Percentiles rank a stretch among this genome's conserved stretches.
Conservation (phyloP, 2,888 invertebrate genomes). For the Leistus spinibarbis region DNA sequence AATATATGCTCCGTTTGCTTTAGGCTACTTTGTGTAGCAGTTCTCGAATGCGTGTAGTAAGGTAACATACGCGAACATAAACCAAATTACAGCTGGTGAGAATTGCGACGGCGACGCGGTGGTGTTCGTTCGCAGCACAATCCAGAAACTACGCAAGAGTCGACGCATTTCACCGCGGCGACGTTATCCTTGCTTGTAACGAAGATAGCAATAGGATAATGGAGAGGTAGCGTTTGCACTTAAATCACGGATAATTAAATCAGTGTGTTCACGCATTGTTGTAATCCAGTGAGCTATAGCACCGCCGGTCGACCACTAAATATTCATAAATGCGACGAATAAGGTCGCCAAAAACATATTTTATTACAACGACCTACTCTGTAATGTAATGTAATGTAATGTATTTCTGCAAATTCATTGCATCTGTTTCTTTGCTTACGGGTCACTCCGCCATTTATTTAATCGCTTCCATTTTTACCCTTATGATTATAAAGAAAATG, state of each 20-base stretch:
- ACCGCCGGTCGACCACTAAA: constrained; percentile 13
- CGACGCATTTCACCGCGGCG: background rate
- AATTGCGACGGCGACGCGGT: background rate
- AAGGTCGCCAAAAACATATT: constrained; percentile 29
- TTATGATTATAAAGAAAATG: no score
- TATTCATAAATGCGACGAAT: constrained; percentile 25
- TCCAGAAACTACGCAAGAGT: background rate
- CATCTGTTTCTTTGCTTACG: background rate
- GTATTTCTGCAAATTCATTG: background rate
- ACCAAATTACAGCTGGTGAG: background rate
- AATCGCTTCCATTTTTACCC: no score
- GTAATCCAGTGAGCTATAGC: constrained; percentile 23
- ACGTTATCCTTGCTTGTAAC: background rate
- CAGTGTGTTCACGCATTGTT: constrained; percentile 25
- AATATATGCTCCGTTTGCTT: background rate
- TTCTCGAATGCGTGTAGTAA: background rate
- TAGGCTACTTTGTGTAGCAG: background rate
- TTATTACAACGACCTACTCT: no score
- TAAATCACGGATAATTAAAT: constrained; percentile 32
- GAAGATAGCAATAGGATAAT: background rate
- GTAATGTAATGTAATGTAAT: background rate
- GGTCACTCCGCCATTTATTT: no score
- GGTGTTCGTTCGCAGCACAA: background rate
- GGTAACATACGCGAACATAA: background rate
- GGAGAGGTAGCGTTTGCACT: constrained; percentile 2